Conservation (phyloP, 2,113 vertebrate genomes). For the Eidolon helvum region DNA sequence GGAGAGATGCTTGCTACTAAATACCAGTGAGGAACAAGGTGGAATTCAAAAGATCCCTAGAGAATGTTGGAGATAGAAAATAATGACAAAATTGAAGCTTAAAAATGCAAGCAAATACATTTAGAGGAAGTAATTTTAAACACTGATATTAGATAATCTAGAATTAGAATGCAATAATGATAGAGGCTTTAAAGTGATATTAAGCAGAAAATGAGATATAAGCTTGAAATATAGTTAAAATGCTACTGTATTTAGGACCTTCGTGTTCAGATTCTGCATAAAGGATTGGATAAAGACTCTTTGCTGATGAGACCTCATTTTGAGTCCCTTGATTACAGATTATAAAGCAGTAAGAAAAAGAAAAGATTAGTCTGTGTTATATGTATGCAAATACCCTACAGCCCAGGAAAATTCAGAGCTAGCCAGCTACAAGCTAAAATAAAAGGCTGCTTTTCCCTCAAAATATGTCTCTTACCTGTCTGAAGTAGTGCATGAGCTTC, state of each 20-base stretch:
- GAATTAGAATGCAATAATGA: conserved; percentile 24
- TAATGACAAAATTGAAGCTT: background rate
- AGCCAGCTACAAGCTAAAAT: background rate
- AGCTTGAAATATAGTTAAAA: background rate
- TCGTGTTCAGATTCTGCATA: background rate
- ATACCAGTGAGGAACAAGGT: background rate
- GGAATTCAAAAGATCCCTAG: background rate
- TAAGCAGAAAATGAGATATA: background rate
- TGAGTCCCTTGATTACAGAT: conserved; percentile 51
- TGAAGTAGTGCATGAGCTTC: background rate
- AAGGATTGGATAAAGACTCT: conserved; percentile 5
- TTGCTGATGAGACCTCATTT: conserved; percentile 21
- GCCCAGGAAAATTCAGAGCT: background rate
- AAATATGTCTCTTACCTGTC: background rate
- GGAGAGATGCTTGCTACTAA: conserved; percentile 6
- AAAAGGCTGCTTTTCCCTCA: background rate
- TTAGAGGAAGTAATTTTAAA: conserved; percentile 53
- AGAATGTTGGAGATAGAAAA: conserved; percentile 7
- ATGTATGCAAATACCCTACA: background rate
- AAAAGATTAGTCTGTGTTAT: conserved; percentile 19
- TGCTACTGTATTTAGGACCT: background rate
- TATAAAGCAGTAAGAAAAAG: conserved; percentile 28
- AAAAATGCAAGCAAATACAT: conserved; percentile 20
- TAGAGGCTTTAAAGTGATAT: background rate
- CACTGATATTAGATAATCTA: background rate